A percentile compares a stretch with the other conserved stretches of the same genome.
Conservation (phyloP, 2,888 invertebrate genomes). For the Pristionchus entomophagus region DNA sequence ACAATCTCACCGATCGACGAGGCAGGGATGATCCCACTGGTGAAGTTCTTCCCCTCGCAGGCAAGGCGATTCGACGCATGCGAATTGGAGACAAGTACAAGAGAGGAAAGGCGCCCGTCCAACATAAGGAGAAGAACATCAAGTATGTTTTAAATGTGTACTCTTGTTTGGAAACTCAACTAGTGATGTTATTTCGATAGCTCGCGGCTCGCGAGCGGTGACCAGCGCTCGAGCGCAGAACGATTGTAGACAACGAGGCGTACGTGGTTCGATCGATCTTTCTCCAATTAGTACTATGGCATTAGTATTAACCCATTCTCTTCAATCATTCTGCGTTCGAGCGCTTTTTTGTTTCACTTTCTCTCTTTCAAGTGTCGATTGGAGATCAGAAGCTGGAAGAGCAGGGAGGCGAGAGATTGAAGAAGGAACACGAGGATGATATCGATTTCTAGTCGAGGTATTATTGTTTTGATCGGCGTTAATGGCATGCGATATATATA, state of each 20-base stretch:
- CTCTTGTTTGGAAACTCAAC: too few relatives aligned
- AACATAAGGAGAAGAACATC: constrained; percentile 90
- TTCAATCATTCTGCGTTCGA: constrained; percentile 49
- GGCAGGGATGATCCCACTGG: constrained; percentile 98
- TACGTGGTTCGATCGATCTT: too few relatives aligned
- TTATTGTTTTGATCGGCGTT: background rate
- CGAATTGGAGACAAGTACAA: constrained; percentile 97
- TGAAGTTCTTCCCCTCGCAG: constrained; percentile 90
- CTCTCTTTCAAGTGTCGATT: constrained; percentile 95
- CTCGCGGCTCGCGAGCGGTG: too few relatives aligned
- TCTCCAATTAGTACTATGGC: background rate
- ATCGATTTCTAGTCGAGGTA: constrained; percentile 63
- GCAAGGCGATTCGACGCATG: constrained; percentile 87
- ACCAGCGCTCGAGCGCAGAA: too few relatives aligned
- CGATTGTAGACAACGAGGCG: too few relatives aligned
- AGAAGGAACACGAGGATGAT: constrained; percentile 55
- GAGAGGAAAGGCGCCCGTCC: constrained; percentile 91
- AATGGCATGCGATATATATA: too few relatives aligned
- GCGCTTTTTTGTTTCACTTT: constrained; percentile 83
- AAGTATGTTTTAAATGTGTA: background rate
- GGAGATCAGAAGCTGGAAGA: constrained; percentile 83
- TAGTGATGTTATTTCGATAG: background rate
- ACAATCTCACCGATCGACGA: constrained; percentile 93
- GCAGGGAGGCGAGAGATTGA: constrained; percentile 61
- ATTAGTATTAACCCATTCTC: constrained; percentile 58